Evolutionary conservation across 2,888 invertebrate species (phyloP), one percentile per base, ranked within the genome.

Genomic region (Chrysolina americana): DNA sequence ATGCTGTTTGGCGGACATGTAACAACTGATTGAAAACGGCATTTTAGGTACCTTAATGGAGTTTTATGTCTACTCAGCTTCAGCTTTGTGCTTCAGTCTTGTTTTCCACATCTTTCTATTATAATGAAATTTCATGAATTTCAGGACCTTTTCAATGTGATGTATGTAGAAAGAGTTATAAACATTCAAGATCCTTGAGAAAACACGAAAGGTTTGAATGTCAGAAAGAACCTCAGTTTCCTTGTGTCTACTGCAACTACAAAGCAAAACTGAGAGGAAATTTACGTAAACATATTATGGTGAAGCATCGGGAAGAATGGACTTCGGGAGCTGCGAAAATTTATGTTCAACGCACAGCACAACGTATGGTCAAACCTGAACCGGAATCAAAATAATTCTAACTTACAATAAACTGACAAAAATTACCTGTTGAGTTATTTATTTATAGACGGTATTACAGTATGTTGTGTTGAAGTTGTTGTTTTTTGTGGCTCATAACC

Each of bases 121-220:
- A 5, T 44, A 6, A 2, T 19, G 8, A 5, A 53, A 23, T 53
- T 1, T 65, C 3, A 44, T 21, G 3, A 23, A 28, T 69, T 73
- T 41, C 48, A 87, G 90, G 90, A 80, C 65, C 66, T 1, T 76
- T 73, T 28, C 47, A 66, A 44, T 76, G 76, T 53, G 50, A 62
- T 13, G 64, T 56, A 21, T 83, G 83, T 68, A 76, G 78, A 6
- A 77, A 79, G 53, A 65, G 19, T 59, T 83, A 83, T 73, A 80
- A 78, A 70, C 80, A 81, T 64, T 81, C 80, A 48, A 76, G 78
- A 2, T 82, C 82, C 0, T 66, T 83, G 47, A 76, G 77, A 41
- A 78, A 81, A 11, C 84, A 84, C 73, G 73, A 76, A n/a, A 73
- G 81, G 28, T 81, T 80, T 59, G 83, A 84, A 68, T 81, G 81